Percentiles rank a stretch among this genome's conserved stretches.
Evolutionary conservation across 2,113 vertebrate species (phyloP).

Genomic region (Vulpes vulpes): DNA sequence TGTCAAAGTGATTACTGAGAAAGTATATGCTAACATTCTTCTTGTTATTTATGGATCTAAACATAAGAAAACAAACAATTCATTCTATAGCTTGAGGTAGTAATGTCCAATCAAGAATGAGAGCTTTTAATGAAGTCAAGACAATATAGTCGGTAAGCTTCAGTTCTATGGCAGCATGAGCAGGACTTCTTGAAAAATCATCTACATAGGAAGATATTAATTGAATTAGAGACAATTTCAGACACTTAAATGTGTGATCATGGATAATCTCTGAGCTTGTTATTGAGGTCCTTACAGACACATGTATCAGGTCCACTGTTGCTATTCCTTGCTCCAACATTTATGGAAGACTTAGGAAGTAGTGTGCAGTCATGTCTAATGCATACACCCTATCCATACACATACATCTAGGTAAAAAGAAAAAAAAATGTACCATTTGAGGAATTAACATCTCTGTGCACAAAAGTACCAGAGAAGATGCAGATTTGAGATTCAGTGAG

Average conservation of each 20-base stretch:
- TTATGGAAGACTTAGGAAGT: not conserved
- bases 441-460: not conserved
- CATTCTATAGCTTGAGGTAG: not conserved
- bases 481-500: not conserved
- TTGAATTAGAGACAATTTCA: not conserved
- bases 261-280: not conserved
- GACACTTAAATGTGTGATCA: not conserved
- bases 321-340: not conserved
- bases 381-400: not conserved
- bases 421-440: not conserved
- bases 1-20: constrained; percentile 1
- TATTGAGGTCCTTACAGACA: not conserved
- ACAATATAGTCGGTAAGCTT: not conserved
- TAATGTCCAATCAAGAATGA: constrained; percentile 19
- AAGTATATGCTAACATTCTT: not conserved
- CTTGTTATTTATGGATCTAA: not conserved
- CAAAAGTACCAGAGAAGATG: not conserved
- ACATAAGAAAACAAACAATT: not conserved
- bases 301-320: not conserved
- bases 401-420: not conserved
- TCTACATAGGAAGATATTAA: not conserved
- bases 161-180: not conserved
- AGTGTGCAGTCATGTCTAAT: not conserved
- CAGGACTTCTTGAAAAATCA: not conserved
- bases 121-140: not conserved